Percentiles rank a stretch among this genome's conserved stretches.
These are phyloP conservation scores for Bombylius major DNA, from an alignment of 2,888 invertebrate species.

Conservation along the genomic window DNA sequence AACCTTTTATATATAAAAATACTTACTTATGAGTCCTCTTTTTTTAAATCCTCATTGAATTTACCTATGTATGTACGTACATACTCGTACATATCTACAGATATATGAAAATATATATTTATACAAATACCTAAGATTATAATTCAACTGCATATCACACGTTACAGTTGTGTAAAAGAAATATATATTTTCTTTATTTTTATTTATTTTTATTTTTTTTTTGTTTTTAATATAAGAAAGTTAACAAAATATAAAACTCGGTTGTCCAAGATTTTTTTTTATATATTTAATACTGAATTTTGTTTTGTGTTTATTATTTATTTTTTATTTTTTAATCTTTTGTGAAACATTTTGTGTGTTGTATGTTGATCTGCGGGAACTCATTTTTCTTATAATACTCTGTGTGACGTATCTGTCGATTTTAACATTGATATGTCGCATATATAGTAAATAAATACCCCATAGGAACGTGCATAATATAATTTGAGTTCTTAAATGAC, in stretches of 20 bases:
- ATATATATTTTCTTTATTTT: too few relatives aligned
- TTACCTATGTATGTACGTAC: neutral
- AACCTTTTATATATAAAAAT: neutral
- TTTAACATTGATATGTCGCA: neutral
- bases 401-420: neutral
- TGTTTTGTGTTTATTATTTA: too few relatives aligned
- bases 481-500: neutral
- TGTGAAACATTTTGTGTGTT: neutral
- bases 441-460: neutral
- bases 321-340: too few relatives aligned
- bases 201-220: too few relatives aligned
- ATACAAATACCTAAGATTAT: too few relatives aligned
- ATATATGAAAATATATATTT: too few relatives aligned
- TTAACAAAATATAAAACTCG: too few relatives aligned
- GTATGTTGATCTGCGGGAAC: constrained; percentile 12
- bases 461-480: neutral
- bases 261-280: too few relatives aligned
- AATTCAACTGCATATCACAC: too few relatives aligned
- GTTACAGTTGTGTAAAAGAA: too few relatives aligned
- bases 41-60: neutral
- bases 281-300: too few relatives aligned
- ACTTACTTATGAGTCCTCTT: neutral
- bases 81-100: neutral
- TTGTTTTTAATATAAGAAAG: too few relatives aligned
- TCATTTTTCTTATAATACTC: constrained; percentile 4